These are phyloP conservation scores for Cryptocephalus moraei DNA, from an alignment of 2,888 invertebrate genomes.

Conservation along the genomic window DNA sequence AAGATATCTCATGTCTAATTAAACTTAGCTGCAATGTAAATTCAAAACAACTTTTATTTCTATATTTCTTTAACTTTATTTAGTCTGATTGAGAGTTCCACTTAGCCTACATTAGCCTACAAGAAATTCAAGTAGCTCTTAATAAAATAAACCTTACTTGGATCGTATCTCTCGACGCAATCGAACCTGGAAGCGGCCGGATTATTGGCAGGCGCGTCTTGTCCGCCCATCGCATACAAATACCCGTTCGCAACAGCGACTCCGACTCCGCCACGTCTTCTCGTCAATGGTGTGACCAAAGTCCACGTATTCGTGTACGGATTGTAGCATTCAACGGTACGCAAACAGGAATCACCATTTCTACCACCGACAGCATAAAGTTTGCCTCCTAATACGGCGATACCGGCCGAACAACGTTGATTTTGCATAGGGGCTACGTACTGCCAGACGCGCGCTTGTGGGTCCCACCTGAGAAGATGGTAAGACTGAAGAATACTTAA, in stretches of 20 bases:
- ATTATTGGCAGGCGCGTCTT: slow-evolving; percentile 85
- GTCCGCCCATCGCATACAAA: slow-evolving; percentile 86
- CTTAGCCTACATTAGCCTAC: no score
- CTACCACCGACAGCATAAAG: slow-evolving; percentile 89
- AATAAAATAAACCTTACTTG: slow-evolving; percentile 33
- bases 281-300: slow-evolving; percentile 76
- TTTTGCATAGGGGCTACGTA: slow-evolving; percentile 84
- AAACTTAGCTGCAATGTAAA: no score
- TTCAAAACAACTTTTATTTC: no score
- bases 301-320: slow-evolving; percentile 74
- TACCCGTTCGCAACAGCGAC: slow-evolving; percentile 80
- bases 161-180: slow-evolving; percentile 80
- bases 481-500: not conserved
- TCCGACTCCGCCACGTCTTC: slow-evolving; percentile 80
- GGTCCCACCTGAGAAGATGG: slow-evolving; percentile 62
- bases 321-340: slow-evolving; percentile 75
- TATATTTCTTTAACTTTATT: no score
- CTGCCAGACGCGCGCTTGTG: slow-evolving; percentile 78
- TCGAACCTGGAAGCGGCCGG: slow-evolving; percentile 68
- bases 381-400: slow-evolving; percentile 73
- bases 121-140: no score
- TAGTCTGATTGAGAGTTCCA: no score
- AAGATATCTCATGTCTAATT: no score
- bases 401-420: slow-evolving; percentile 83
- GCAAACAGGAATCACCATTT: slow-evolving; percentile 82